These are phyloP conservation scores for Reticulitermes speratus DNA, from an alignment of 1,140 invertebrate genomes.

Conservation along the genomic window DNA sequence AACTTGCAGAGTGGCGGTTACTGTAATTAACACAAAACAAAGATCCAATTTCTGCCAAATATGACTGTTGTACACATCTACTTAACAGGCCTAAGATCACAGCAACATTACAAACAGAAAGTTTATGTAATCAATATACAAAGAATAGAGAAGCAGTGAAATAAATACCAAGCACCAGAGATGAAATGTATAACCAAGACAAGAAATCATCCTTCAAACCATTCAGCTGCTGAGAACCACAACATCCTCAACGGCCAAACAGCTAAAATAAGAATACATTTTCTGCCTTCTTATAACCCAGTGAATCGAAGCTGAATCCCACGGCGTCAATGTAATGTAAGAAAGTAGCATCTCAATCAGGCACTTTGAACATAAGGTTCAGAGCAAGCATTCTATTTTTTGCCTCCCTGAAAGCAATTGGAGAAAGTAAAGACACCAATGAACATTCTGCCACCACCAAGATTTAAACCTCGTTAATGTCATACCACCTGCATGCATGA, in stretches of 20 bases:
- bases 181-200: neutral
- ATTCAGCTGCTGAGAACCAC: neutral
- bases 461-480: neutral
- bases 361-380: neutral
- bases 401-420: constrained; percentile 42
- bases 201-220: neutral
- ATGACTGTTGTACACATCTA: neutral
- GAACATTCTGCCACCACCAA: neutral
- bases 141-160: neutral
- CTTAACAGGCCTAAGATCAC: neutral
- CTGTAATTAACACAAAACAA: constrained; percentile 23
- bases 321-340: neutral
- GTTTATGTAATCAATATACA: neutral
- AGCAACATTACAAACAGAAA: neutral
- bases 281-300: neutral
- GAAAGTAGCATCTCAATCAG: constrained; percentile 3
- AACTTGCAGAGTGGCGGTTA: neutral
- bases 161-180: constrained; percentile 1
- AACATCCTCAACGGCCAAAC: neutral
- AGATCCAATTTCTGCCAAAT: constrained; percentile 18
- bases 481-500: neutral
- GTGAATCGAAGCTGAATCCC: constrained; percentile 25
- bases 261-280: neutral
- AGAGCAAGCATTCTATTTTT: constrained; percentile 39
- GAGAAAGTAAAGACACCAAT: constrained; percentile 19